Conservation (phyloP, 1,140 invertebrate genomes). For the Drosophila mojavensis region DNA sequence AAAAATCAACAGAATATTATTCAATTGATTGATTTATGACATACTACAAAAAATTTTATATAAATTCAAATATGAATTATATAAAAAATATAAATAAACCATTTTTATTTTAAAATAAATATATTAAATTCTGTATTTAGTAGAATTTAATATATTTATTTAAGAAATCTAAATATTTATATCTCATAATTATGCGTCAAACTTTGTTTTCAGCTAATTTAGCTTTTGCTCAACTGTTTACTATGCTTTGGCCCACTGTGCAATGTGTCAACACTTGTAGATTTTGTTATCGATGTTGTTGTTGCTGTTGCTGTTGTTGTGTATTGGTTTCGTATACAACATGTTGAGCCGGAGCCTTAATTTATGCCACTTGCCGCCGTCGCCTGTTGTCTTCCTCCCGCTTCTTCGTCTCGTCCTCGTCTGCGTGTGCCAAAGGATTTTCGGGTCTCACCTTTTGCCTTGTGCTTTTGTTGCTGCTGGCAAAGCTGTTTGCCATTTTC, state of each 20-base stretch:
- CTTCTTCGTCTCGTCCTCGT: constrained; percentile 39
- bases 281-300: constrained; percentile 22
- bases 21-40: no score
- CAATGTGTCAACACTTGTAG: constrained; percentile 67
- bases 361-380: constrained; percentile 69
- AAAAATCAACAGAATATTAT: no score
- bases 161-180: no score
- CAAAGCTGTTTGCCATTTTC: constrained; percentile 24
- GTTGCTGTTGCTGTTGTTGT: constrained; percentile 10
- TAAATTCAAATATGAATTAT: no score
- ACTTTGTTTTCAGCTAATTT: neutral
- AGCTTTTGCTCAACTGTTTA: neutral
- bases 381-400: neutral
- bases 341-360: constrained; percentile 67
- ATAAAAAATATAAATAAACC: no score
- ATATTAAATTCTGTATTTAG: no score
- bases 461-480: constrained; percentile 17
- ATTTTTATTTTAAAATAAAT: no score
- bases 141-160: no score
- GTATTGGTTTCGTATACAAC: constrained; percentile 45
- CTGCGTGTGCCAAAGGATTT: constrained; percentile 75
- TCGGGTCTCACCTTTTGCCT: constrained; percentile 64
- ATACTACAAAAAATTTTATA: no score
- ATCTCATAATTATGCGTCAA: no score
- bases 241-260: constrained; percentile 29